Evolutionary conservation across 2,888 invertebrate species (phyloP).

Genomic region (Octodonta nipae): DNA sequence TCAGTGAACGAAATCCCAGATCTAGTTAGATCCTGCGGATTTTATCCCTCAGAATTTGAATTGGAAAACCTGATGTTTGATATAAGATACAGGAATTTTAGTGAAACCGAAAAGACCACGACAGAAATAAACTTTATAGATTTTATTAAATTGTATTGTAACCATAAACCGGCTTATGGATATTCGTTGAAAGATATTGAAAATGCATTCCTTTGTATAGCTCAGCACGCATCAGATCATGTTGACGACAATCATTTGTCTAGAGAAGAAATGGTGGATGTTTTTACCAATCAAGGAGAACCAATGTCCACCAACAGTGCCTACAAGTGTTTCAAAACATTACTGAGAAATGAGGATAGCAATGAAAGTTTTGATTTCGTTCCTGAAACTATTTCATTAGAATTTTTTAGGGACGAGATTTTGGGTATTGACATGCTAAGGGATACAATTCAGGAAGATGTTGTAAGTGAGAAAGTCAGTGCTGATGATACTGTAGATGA

Average conservation of each 20-base stretch:
- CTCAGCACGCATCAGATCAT: slow-evolving; percentile 10
- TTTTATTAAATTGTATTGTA: slow-evolving; percentile 50
- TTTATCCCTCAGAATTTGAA: slow-evolving; percentile 63
- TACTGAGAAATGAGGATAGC: slow-evolving; percentile 16
- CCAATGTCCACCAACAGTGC: slow-evolving; percentile 16
- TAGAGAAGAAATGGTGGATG: slow-evolving; percentile 19
- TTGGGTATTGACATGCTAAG: slow-evolving; percentile 39
- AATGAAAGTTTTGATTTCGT: slow-evolving; percentile 22
- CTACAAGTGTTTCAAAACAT: slow-evolving; percentile 21
- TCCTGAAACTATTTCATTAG: slow-evolving; percentile 13
- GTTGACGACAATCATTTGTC: slow-evolving; percentile 12
- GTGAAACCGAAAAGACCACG: slow-evolving; percentile 32
- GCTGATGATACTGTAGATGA: too few species aligned
- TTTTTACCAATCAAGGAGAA: slow-evolving; percentile 25
- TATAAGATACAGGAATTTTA: slow-evolving; percentile 41
- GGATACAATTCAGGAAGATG: slow-evolving; percentile 8
- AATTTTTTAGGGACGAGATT: slow-evolving; percentile 33
- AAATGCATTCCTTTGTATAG: slow-evolving; percentile 36
- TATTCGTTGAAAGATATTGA: slow-evolving; percentile 37
- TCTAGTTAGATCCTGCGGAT: slow-evolving; percentile 61
- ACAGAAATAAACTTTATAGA: slow-evolving; percentile 53
- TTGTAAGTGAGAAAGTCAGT: slow-evolving; percentile 4
- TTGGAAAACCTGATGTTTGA: slow-evolving; percentile 48
- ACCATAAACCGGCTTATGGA: slow-evolving; percentile 50
- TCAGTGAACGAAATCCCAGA: slow-evolving; percentile 55